Evolutionary conservation across 2,113 vertebrate genomes (phyloP).

Genomic region (Pongo abelii): DNA sequence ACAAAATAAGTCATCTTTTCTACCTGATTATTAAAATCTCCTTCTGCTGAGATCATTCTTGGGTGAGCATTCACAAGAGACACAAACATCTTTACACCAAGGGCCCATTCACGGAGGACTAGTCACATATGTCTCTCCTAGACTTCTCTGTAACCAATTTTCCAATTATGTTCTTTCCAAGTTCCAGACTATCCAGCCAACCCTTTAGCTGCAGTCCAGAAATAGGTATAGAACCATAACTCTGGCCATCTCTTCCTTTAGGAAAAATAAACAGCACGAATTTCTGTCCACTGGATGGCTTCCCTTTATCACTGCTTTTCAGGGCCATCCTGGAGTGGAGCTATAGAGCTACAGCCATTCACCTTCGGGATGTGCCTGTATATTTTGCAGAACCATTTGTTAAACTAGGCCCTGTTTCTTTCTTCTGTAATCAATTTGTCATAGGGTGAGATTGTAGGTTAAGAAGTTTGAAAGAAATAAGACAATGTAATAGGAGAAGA

Average conservation of each 20-base stretch:
- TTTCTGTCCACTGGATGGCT: background rate
- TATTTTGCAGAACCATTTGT: background rate
- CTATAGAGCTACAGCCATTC: background rate
- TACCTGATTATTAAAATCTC: background rate
- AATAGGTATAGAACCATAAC: background rate
- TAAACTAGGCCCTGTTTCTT: background rate
- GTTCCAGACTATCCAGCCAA: background rate
- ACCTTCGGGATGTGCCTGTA: background rate
- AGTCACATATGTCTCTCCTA: background rate
- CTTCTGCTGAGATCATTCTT: background rate
- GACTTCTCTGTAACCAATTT: background rate
- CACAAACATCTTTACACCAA: background rate
- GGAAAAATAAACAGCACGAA: background rate
- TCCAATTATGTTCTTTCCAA: background rate
- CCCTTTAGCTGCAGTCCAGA: background rate
- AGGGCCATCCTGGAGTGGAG: background rate
- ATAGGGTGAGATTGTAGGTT: background rate
- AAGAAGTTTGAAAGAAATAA: background rate
- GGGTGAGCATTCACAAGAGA: background rate
- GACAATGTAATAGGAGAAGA: background rate
- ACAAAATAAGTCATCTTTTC: background rate
- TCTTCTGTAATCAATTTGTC: background rate
- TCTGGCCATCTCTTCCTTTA: background rate
- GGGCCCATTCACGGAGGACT: background rate
- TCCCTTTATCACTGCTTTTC: background rate